A percentile compares a stretch with the other conserved stretches of the same genome.
Evolutionary conservation across 2,888 invertebrate genomes (phyloP).

Genomic region (Agonopterix alstromeriana): DNA sequence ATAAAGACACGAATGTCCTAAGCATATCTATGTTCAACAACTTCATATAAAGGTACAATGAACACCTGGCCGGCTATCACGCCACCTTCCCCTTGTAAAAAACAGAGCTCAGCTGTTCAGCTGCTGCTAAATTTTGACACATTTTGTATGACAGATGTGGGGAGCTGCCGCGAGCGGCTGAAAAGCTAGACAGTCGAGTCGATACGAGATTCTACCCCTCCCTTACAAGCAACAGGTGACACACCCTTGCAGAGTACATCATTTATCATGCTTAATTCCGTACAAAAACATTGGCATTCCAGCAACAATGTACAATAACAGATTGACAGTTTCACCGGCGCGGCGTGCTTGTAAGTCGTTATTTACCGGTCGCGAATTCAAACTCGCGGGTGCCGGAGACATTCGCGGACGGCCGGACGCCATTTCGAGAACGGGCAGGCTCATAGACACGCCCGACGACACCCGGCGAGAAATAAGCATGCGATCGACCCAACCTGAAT

Average conservation of each 20-base stretch:
- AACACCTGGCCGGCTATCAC: slow-evolving; percentile 34
- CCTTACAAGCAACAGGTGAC: slow-evolving; percentile 61
- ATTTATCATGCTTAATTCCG: background rate
- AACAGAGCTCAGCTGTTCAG: slow-evolving; percentile 5
- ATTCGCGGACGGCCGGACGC: slow-evolving; percentile 66
- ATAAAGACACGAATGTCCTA: no score
- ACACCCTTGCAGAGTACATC: slow-evolving; percentile 41
- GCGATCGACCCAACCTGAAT: slow-evolving; percentile 43
- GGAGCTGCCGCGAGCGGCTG: slow-evolving; percentile 5
- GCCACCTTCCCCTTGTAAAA: slow-evolving; percentile 2
- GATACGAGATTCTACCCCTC: slow-evolving; percentile 20
- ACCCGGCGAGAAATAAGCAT: slow-evolving; percentile 14
- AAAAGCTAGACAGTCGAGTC: background rate
- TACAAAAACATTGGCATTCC: slow-evolving; percentile 8
- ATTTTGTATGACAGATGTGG: background rate
- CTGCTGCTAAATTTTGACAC: background rate
- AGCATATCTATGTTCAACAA: no score
- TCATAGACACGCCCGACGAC: slow-evolving; percentile 60
- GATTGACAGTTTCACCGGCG: slow-evolving; percentile 17
- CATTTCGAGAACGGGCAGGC: slow-evolving; percentile 55
- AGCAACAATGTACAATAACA: slow-evolving; percentile 5
- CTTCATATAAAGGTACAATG: background rate
- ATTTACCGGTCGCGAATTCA: slow-evolving; percentile 70
- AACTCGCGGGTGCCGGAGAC: slow-evolving; percentile 41
- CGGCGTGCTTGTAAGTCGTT: slow-evolving; percentile 33